A percentile compares a stretch with the other conserved stretches of the same genome.
phyloP scores from a whole-genome alignment of 2,888 invertebrate species.

The Lissocephala sabroskyi region DNA sequence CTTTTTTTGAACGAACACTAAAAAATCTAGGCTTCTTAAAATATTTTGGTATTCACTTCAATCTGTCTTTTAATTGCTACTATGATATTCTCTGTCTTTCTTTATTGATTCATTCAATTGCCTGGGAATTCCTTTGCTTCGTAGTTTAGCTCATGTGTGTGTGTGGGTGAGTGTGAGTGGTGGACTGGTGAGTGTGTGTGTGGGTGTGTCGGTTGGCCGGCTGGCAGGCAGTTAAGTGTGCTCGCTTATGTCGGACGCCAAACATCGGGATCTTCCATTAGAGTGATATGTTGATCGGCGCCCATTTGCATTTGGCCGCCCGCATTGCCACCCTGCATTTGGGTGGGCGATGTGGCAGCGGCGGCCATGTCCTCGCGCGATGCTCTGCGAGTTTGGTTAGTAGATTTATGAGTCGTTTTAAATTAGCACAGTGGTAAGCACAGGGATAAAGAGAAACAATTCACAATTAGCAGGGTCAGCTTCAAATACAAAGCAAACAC shows the following conservation, averaged over 20 bases:
- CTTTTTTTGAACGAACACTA: conserved; percentile 48
- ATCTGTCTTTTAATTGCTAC: conserved; percentile 29
- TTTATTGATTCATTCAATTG: conserved; percentile 19
- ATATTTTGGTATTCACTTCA: conserved; percentile 20
- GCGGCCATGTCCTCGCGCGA: conserved; percentile 89
- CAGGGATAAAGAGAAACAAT: conserved; percentile 54
- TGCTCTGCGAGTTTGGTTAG: conserved; percentile 75
- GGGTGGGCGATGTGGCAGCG: conserved; percentile 80
- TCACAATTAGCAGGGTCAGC: conserved; percentile 43
- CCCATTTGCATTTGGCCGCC: conserved; percentile 71
- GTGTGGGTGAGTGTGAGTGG: not conserved
- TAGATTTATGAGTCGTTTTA: conserved; percentile 22
- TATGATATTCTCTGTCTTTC: conserved; percentile 28
- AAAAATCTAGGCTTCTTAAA: conserved; percentile 51
- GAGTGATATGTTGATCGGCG: conserved; percentile 80
- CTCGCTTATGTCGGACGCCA: conserved; percentile 91
- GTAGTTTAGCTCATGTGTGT: conserved; percentile 12
- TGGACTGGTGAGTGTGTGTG: conserved; percentile 16
- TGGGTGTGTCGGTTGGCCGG: conserved; percentile 14
- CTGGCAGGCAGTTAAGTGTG: conserved; percentile 47
- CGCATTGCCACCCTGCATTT: conserved; percentile 76
- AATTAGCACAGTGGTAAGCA: conserved; percentile 53
- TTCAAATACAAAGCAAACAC: conserved; percentile 10
- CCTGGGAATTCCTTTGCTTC: conserved; percentile 12
- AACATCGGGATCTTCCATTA: conserved; percentile 94